Conservation (phyloP, 2,797 vertebrate genomes). For the Alca torda region DNA sequence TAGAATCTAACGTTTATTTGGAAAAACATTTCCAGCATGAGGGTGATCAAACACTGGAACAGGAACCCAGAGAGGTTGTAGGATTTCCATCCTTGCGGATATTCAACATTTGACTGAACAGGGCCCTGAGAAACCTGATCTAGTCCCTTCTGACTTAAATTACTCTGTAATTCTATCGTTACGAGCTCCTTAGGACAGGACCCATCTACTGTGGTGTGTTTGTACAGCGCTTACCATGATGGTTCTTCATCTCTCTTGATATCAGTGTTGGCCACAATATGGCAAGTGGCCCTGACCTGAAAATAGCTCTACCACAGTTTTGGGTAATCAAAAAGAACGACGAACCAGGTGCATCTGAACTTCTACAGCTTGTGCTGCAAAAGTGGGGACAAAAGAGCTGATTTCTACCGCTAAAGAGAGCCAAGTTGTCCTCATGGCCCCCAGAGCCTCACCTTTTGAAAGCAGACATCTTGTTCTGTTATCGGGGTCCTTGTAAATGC, state of each 20-base stretch:
- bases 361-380: neutral
- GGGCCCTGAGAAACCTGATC: neutral
- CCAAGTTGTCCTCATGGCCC: neutral
- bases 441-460: neutral
- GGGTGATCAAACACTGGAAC: neutral
- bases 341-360: neutral
- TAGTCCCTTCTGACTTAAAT: neutral
- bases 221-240: neutral
- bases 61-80: neutral
- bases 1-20: neutral
- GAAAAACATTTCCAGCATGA: neutral
- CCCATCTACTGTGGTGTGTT: neutral
- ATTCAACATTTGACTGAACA: neutral
- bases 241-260: neutral
- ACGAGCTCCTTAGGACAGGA: neutral
- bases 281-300: neutral
- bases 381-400: neutral
- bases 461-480: neutral
- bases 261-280: neutral
- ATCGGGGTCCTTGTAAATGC: neutral
- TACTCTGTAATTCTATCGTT: neutral
- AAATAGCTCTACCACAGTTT: neutral
- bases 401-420: neutral
- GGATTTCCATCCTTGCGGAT: neutral
- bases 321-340: neutral